Percentiles rank a stretch among this genome's conserved stretches.
These are phyloP conservation scores for Zaprionus africanus DNA, from an alignment of 1,140 invertebrate genomes.

Conservation along the genomic window DNA sequence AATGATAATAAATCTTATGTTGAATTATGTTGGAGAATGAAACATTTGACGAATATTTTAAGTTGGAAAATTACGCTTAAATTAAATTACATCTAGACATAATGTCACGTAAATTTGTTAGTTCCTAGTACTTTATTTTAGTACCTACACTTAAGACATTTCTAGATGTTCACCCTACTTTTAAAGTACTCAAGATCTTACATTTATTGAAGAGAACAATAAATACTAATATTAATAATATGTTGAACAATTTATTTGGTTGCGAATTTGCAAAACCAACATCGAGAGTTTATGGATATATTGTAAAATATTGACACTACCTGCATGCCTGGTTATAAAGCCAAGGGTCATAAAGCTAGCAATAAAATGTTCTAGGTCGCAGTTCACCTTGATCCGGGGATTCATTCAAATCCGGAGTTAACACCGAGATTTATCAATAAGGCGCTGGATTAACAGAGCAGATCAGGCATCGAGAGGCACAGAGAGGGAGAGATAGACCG, in stretches of 20 bases:
- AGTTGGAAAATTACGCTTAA: too few species aligned
- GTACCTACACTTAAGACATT: too few species aligned
- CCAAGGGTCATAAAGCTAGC: constrained; percentile 57
- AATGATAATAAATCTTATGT: too few species aligned
- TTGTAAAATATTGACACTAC: constrained; percentile 1
- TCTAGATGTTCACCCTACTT: too few species aligned
- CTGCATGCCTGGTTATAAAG: constrained; percentile 32
- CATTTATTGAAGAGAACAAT: too few species aligned
- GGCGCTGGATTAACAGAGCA: constrained; percentile 44
- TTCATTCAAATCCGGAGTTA: constrained; percentile 74
- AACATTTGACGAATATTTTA: too few species aligned
- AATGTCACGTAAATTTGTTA: too few species aligned
- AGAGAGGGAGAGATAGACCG: too few species aligned
- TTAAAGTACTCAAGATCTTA: too few species aligned
- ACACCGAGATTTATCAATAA: constrained; percentile 71
- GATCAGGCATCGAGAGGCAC: not conserved
- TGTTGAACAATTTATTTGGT: not conserved
- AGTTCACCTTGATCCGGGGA: constrained; percentile 51
- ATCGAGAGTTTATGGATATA: not conserved
- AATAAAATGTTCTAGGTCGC: constrained; percentile 38
- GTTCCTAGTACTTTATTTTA: too few species aligned
- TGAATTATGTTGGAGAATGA: too few species aligned
- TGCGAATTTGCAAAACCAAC: not conserved
- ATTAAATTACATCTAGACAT: too few species aligned
- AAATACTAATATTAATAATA: not conserved